phyloP scores from a whole-genome alignment of 2,113 vertebrate genomes.

The Triplophysa siluroides region DNA sequence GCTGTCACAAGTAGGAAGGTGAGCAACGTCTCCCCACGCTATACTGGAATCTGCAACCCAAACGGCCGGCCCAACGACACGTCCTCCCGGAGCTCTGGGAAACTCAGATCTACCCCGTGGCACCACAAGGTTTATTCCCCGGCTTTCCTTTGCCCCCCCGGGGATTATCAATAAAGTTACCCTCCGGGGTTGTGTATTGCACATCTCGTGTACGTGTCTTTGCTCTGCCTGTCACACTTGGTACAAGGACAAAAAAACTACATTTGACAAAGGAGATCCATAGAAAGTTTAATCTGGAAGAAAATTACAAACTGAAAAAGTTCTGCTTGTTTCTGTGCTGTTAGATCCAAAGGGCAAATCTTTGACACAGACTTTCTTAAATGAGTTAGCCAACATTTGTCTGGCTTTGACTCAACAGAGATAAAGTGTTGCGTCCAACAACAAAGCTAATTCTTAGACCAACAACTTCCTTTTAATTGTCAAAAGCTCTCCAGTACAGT shows the following conservation, averaged over 20 bases:
- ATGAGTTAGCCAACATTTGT: neutral
- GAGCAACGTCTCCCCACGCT: no score
- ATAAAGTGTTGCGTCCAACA: neutral
- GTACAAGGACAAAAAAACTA: neutral
- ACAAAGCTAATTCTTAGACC: neutral
- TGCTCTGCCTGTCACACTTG: no score
- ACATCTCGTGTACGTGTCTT: no score
- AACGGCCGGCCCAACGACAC: no score
- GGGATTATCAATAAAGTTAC: no score
- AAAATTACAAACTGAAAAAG: neutral
- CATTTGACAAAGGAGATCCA: neutral
- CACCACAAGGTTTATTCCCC: no score
- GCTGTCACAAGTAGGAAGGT: no score
- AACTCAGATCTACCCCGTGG: no score
- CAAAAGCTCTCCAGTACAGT: neutral
- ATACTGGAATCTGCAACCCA: no score
- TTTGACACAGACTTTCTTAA: neutral
- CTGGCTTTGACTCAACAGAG: neutral
- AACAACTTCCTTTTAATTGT: neutral
- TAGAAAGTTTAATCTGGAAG: neutral
- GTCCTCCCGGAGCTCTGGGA: no score
- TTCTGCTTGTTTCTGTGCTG: conserved; percentile 7
- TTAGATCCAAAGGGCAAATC: neutral
- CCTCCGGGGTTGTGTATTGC: no score
- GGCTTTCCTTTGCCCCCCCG: no score